Evolutionary conservation across 2,888 invertebrate genomes (phyloP), one percentile per base, ranked within the genome.

Genomic region (Trisateles emortualis): DNA sequence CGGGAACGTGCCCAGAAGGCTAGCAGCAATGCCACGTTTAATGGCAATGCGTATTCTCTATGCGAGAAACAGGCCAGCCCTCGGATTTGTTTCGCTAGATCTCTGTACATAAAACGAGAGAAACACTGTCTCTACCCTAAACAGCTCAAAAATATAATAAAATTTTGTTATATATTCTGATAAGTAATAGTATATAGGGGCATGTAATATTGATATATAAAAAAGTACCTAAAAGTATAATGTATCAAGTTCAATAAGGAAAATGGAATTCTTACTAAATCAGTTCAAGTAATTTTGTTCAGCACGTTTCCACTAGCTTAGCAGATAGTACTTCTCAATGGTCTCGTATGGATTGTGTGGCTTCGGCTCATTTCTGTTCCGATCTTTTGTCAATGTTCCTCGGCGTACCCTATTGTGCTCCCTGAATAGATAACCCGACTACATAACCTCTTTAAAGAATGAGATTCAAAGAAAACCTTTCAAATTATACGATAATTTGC

Each of bases 301-400:
- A 78, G 70, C 61, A 72, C 63, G 68, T 69, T 64, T 67, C 62
- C 68, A 59, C 68, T 68, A 73, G 72, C 68, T 65, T 65, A 67
- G 62, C 56, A 45, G 70, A 70, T 70, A 65, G 55, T 71, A 59
- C 58, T 68, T 48, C 39, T 68, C 70, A 74, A 70, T 74, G 51
- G 66, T 70, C 65, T 63, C 67, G 66, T 67, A 74, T 67, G 73
- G 65, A 76, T 78, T 81, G 78, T 80, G 71, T 74, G 76, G 79
- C 69, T 76, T 74, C 68, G 70, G 68, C 67, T 75, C 75, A 76
- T 80, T 80, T 74, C 75, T 73, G 68, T 79, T 53, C 61, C 63
- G 52, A 77, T 77, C 83, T 79, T 78, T 83, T 84, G 81, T 81
- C 76, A 74, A 76, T 79, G 76, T 73, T 74, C 76, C 60, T 53